Evolutionary conservation across 2,113 vertebrate genomes (phyloP).

Genomic region (Nothoprocta pentlandii): DNA sequence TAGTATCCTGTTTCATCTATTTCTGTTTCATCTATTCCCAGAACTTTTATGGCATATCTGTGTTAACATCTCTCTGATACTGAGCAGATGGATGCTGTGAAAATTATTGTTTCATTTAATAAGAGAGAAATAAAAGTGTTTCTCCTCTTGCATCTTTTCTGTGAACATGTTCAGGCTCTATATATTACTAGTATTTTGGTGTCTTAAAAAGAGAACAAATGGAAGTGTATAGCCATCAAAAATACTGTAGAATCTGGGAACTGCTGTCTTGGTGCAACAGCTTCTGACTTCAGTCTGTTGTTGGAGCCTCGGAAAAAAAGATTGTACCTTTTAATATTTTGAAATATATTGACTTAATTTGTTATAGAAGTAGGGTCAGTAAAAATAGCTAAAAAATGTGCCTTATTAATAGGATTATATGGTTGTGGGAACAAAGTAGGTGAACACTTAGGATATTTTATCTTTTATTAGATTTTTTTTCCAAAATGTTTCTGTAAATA

Average conservation of each 20-base stretch:
- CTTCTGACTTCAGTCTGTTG: not conserved
- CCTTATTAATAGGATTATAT: not conserved
- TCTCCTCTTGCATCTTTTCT: not conserved
- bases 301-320: not conserved
- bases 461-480: not conserved
- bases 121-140: slow-evolving; percentile 48
- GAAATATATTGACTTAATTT: not conserved
- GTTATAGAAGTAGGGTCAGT: not conserved
- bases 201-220: slow-evolving; percentile 14
- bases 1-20: slow-evolving; percentile 34
- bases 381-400: not conserved
- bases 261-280: not conserved
- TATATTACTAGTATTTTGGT: not conserved
- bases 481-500: not conserved
- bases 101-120: slow-evolving; percentile 62
- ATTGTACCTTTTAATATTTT: not conserved
- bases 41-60: slow-evolving; percentile 42
- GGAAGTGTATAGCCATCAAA: not conserved
- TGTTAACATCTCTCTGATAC: slow-evolving; percentile 27
- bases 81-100: slow-evolving; percentile 51
- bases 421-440: not conserved
- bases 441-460: not conserved
- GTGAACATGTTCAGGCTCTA: not conserved
- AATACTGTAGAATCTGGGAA: not conserved
- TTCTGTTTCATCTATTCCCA: slow-evolving; percentile 25